Percentiles rank a stretch among this genome's conserved stretches.
Evolutionary conservation across 2,888 invertebrate species (phyloP).

Genomic region (Argyresthia albistria): DNA sequence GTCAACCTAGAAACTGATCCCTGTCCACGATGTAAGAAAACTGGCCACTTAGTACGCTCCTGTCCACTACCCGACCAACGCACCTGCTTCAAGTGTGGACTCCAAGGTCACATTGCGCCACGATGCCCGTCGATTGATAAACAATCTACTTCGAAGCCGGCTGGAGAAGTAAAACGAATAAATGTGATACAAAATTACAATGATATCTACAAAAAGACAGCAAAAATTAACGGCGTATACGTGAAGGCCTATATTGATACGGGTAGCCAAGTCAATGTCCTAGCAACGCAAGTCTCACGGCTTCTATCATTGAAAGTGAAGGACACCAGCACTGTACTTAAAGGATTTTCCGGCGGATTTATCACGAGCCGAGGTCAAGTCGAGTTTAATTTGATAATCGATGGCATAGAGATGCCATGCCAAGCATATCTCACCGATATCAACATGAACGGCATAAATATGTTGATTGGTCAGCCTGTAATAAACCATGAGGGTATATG

Average conservation of each 20-base stretch:
- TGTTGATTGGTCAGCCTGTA: constrained; percentile 3
- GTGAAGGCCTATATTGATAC: constrained; percentile 13
- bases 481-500: constrained; percentile 1
- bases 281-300: neutral
- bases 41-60: neutral
- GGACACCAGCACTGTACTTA: neutral
- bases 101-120: constrained; percentile 13
- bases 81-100: constrained; percentile 14
- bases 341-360: constrained; percentile 1
- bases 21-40: neutral
- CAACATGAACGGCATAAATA: neutral
- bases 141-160: neutral
- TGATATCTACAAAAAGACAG: constrained; percentile 10
- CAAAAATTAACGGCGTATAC: neutral
- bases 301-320: constrained; percentile 3
- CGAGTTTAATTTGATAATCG: constrained; percentile 7
- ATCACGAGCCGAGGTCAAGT: constrained; percentile 1
- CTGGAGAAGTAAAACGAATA: constrained; percentile 9
- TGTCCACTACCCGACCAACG: constrained; percentile 13
- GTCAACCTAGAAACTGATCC: neutral
- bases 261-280: constrained; percentile 12
- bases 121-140: constrained; percentile 2
- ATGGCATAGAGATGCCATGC: neutral
- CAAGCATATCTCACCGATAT: neutral
- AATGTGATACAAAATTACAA: constrained; percentile 13